These are phyloP conservation scores for Saccopteryx bilineata DNA, from an alignment of 2,113 vertebrate genomes.

Conservation along the genomic window DNA sequence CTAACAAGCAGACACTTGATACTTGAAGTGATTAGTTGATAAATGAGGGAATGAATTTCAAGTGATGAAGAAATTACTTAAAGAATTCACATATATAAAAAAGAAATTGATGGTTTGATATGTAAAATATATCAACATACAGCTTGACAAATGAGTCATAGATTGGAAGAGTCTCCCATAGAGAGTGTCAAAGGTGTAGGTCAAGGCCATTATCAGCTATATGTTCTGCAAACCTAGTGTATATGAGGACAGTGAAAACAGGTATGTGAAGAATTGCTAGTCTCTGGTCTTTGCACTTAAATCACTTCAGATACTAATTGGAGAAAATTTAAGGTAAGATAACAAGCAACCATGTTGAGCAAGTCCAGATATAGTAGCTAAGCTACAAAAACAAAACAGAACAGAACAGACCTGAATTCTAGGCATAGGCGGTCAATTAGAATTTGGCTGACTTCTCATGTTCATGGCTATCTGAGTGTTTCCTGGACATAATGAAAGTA, in stretches of 20 bases:
- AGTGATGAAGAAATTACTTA: neutral
- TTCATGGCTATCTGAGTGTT: neutral
- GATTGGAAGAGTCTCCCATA: neutral
- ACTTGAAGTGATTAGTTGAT: neutral
- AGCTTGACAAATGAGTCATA: neutral
- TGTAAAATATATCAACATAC: neutral
- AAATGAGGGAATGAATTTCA: neutral
- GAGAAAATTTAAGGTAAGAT: neutral
- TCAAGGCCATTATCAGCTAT: neutral
- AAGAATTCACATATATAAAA: neutral
- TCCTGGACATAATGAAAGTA: constrained; percentile 18
- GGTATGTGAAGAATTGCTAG: neutral
- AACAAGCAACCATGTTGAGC: neutral
- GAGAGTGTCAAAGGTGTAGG: neutral
- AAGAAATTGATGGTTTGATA: neutral
- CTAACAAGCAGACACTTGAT: too few species aligned
- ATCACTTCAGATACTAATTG: neutral
- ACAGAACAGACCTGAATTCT: neutral
- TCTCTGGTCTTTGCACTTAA: neutral
- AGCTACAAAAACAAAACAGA: neutral
- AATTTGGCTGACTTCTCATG: neutral
- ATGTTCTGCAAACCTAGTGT: neutral
- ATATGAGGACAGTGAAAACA: neutral
- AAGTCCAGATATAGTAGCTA: constrained; percentile 27
- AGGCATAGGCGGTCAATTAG: neutral